Evolutionary conservation across 2,888 invertebrate species (phyloP), one percentile per base, ranked within the genome.

Genomic region (Cheilosia impressa): DNA sequence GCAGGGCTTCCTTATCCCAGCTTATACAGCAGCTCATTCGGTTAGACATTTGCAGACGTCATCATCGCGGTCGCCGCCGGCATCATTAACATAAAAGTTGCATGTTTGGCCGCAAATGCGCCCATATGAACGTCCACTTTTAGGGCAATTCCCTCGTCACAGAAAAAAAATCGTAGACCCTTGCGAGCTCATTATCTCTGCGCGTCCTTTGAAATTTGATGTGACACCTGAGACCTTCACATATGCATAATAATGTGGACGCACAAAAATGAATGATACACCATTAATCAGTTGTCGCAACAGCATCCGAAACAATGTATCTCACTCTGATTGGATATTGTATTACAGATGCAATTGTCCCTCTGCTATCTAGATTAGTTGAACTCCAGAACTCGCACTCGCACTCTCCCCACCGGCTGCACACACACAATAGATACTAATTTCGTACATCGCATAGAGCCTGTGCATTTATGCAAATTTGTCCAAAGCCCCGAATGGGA

Each of bases 41-140:
- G 81, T 63, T 87, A 82, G 81, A 73, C 82, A 77, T 77, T 82
- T 87, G 68, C 82, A 58, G 62, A 69, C 72, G 76, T 81, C 87
- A 77, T 77, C 72, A 79, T 78, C 72, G 19, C 24, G 47, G 38
- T n/a, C 6, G 34, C 45, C 43, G 19, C 50, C 66, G 17, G 57
- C 63, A 69, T 83, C 60, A 82, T 82, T 77, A 73, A 50, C 83
- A 83, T 83, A 73, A 72, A 78, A 72, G 55, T 72, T 72, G 19
- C 31, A 82, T 17, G 71, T 60, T 77, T 77, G 53, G 60, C 47
- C 76, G 47, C 71, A 72, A 65, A n/a, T 38, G 38, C 38, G 38
- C 38, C 38, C 38, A 38, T 38, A 38, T 13, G 38, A 9, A 41
- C 31, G 66, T 34, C 17, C 60, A 68, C 60, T 77, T 77, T 77